These are phyloP conservation scores for Mythimna albipuncta DNA, from an alignment of 2,888 invertebrate genomes.

Conservation along the genomic window DNA sequence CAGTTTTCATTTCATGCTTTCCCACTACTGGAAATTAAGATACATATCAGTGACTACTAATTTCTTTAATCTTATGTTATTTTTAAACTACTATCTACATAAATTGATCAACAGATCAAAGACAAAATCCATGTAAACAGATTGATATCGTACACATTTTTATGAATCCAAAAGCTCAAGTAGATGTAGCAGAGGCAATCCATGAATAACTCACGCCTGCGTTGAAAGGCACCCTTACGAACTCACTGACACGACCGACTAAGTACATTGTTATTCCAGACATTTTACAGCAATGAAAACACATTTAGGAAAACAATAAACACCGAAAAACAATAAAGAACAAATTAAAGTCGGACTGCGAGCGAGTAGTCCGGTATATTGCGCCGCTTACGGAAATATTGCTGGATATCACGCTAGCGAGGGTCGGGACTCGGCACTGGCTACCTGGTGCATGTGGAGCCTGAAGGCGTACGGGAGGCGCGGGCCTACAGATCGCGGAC, in stretches of 20 bases:
- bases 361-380: conserved; percentile 76
- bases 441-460: conserved; percentile 76
- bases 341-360: conserved; percentile 85
- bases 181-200: conserved; percentile 50
- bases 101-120: conserved; percentile 45
- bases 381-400: conserved; percentile 81
- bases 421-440: conserved; percentile 74
- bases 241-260: conserved; percentile 68
- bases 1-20: conserved; percentile 47
- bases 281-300: conserved; percentile 78
- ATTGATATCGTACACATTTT: conserved; percentile 52
- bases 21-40: conserved; percentile 43
- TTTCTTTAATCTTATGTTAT: conserved; percentile 40
- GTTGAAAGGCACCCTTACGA: conserved; percentile 64
- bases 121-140: conserved; percentile 40
- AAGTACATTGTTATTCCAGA: conserved; percentile 71
- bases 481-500: conserved; percentile 61
- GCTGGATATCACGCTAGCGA: conserved; percentile 84
- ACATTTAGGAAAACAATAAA: conserved; percentile 87
- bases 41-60: conserved; percentile 53
- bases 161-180: conserved; percentile 44
- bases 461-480: conserved; percentile 61
- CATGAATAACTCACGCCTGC: conserved; percentile 64
- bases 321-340: conserved; percentile 87
- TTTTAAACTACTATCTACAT: conserved; percentile 30